These are phyloP conservation scores for Cataglyphis albicans DNA, from an alignment of 2,888 invertebrate species.

Conservation along the genomic window DNA sequence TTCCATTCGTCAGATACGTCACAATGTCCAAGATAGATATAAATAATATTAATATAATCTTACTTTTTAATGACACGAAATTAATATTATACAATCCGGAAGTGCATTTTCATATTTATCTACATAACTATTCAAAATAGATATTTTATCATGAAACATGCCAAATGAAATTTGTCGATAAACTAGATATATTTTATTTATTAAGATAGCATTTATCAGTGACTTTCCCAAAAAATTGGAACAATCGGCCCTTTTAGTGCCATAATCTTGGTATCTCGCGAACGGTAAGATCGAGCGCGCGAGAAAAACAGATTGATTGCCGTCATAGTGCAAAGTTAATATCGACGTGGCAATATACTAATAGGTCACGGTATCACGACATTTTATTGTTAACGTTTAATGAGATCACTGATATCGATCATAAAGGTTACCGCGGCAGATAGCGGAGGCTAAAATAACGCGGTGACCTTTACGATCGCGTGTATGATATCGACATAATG, in stretches of 20 bases:
- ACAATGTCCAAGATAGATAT: too few relatives aligned
- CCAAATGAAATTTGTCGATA: too few relatives aligned
- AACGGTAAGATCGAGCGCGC: slow-evolving; percentile 10
- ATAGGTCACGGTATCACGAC: slow-evolving; percentile 71
- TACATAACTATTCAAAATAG: too few relatives aligned
- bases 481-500: slow-evolving; percentile 69
- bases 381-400: slow-evolving; percentile 76
- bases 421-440: slow-evolving; percentile 70
- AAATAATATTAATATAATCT: too few relatives aligned
- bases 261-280: not conserved
- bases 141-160: too few relatives aligned
- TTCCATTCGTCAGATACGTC: too few relatives aligned
- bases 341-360: slow-evolving; percentile 60
- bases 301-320: slow-evolving; percentile 19
- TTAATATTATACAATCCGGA: too few relatives aligned
- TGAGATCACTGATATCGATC: slow-evolving; percentile 75
- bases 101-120: too few relatives aligned
- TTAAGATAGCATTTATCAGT: too few relatives aligned
- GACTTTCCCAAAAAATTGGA: too few relatives aligned
- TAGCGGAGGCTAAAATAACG: slow-evolving; percentile 72
- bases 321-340: slow-evolving; percentile 40
- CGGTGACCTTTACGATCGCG: slow-evolving; percentile 72
- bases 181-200: too few relatives aligned
- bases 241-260: not conserved
- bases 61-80: too few relatives aligned